These are phyloP conservation scores for Nephrocerus scutellatus DNA, from an alignment of 2,888 invertebrate genomes.

Conservation along the genomic window DNA sequence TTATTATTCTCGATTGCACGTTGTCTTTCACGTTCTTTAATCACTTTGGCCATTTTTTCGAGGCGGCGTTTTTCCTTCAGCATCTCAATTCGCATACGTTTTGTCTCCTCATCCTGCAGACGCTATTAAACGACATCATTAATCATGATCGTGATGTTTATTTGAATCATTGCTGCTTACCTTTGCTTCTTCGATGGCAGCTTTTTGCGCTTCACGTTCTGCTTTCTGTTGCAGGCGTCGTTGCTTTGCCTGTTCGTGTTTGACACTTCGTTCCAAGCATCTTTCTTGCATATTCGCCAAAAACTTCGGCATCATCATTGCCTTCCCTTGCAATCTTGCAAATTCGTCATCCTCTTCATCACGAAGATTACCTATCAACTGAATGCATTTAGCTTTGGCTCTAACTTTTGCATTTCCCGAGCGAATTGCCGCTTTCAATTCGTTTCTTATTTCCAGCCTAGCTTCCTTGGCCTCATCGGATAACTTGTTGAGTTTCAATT, in stretches of 20 bases:
- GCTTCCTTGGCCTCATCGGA: slow-evolving; percentile 58
- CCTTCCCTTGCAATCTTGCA: slow-evolving; percentile 38
- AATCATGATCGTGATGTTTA: background rate
- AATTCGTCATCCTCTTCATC: slow-evolving; percentile 41
- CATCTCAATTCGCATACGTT: slow-evolving; percentile 54
- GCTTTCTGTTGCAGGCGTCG: slow-evolving; percentile 42
- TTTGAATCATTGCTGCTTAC: slow-evolving; percentile 23
- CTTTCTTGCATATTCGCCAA: slow-evolving; percentile 66
- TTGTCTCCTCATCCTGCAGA: slow-evolving; percentile 54
- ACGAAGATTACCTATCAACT: slow-evolving; percentile 40
- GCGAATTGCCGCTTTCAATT: slow-evolving; percentile 53
- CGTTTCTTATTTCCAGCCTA: slow-evolving; percentile 54
- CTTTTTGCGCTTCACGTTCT: slow-evolving; percentile 45
- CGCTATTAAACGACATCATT: slow-evolving; percentile 28
- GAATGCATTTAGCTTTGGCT: slow-evolving; percentile 48
- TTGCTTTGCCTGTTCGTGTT: slow-evolving; percentile 44
- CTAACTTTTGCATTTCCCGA: slow-evolving; percentile 54
- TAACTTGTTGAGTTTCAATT: slow-evolving; percentile 63
- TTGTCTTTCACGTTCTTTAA: slow-evolving; percentile 53
- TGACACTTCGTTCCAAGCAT: slow-evolving; percentile 56
- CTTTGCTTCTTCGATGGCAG: slow-evolving; percentile 46
- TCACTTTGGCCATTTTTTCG: slow-evolving; percentile 56
- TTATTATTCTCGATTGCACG: slow-evolving; percentile 45
- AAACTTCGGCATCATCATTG: slow-evolving; percentile 56
- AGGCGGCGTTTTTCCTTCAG: slow-evolving; percentile 56